Conservation (phyloP, 1,140 invertebrate species). For the Micrasema longulum region DNA sequence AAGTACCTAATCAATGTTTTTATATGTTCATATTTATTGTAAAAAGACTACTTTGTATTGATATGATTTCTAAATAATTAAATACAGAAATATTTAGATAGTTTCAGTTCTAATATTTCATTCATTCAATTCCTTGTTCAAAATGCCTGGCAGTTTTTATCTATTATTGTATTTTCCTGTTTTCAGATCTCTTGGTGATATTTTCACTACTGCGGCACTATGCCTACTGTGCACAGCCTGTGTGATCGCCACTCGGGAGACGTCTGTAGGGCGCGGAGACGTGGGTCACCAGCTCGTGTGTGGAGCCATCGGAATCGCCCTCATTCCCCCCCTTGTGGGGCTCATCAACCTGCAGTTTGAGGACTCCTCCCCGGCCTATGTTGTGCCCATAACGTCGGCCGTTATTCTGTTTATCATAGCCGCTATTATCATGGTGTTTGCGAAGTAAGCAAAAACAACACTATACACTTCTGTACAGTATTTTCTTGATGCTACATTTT, state of each 20-base stretch:
- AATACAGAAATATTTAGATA: too few relatives aligned
- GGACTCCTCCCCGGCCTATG: constrained; percentile 61
- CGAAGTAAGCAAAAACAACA: constrained; percentile 64
- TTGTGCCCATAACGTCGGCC: constrained; percentile 71
- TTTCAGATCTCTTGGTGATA: constrained; percentile 76
- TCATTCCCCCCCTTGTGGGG: constrained; percentile 78
- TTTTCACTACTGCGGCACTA: constrained; percentile 79
- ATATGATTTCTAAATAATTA: too few relatives aligned
- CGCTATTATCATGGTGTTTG: constrained; percentile 73
- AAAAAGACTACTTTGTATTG: too few relatives aligned
- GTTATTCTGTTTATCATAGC: constrained; percentile 73
- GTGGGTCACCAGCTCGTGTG: constrained; percentile 84
- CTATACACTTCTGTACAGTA: background rate
- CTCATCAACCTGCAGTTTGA: constrained; percentile 58
- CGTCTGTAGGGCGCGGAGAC: constrained; percentile 81
- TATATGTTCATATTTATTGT: too few relatives aligned
- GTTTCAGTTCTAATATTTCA: too few relatives aligned
- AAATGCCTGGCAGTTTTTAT: too few relatives aligned
- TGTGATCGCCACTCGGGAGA: constrained; percentile 84
- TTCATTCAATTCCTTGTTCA: too few relatives aligned
- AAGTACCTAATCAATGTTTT: too few relatives aligned
- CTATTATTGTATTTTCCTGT: too few relatives aligned
- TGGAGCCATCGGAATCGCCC: constrained; percentile 78
- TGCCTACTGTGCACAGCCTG: constrained; percentile 80
- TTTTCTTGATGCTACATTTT: too few relatives aligned